A percentile compares a stretch with the other conserved stretches of the same genome.
phyloP scores from a whole-genome alignment of 2,797 vertebrate genomes.

The Acomys russatus region DNA sequence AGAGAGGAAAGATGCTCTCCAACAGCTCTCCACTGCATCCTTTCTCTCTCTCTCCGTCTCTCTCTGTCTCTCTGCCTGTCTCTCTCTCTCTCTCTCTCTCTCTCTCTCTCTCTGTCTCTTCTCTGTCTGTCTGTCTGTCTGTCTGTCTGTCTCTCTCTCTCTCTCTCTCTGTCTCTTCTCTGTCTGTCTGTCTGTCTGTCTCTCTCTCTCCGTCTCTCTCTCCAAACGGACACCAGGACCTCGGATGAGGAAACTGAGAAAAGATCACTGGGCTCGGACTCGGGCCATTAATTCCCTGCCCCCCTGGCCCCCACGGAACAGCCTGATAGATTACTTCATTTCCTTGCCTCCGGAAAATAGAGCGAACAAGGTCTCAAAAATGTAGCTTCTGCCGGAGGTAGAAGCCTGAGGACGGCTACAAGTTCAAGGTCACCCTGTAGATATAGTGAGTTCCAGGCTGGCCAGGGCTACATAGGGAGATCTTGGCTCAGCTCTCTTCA shows the following conservation, averaged over 20 bases:
- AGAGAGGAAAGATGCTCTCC: background rate
- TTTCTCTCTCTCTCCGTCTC: no score
- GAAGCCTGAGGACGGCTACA: background rate
- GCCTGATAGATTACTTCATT: background rate
- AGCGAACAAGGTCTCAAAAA: background rate
- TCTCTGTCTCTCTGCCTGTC: no score
- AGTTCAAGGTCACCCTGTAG: background rate
- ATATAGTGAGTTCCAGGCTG: background rate
- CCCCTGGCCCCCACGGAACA: background rate
- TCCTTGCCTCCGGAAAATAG: background rate
- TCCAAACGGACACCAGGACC: background rate
- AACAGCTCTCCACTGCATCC: background rate
- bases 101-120: no score
- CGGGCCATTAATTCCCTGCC: background rate
- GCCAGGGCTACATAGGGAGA: background rate
- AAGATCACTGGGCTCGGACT: background rate
- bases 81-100: no score
- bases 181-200: no score
- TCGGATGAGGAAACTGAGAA: constrained; percentile 56
- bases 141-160: no score
- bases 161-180: no score
- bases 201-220: no score
- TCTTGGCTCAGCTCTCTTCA: background rate
- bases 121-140: no score
- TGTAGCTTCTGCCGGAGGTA: background rate